Evolutionary conservation across 2,797 vertebrate species (phyloP).

Genomic region (Chromis chromis): DNA sequence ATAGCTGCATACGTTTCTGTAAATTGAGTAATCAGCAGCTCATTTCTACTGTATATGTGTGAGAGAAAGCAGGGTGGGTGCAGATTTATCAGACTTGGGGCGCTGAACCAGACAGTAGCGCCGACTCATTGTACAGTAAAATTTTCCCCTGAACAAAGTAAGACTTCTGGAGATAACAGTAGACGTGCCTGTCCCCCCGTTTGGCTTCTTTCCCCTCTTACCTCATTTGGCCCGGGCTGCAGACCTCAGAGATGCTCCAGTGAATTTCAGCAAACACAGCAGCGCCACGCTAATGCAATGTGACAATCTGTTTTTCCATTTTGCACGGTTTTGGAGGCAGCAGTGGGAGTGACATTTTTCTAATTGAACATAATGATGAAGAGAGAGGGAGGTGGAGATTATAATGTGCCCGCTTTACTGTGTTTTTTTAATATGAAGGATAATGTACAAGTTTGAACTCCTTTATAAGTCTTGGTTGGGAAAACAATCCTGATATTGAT

Average conservation of each 20-base stretch:
- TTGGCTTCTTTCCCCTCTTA: constrained; percentile 48
- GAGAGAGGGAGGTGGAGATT: constrained; percentile 30
- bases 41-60: too few relatives aligned
- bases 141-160: constrained; percentile 2
- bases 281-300: constrained; percentile 66
- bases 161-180: constrained; percentile 11
- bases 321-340: constrained; percentile 53
- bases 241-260: constrained; percentile 68
- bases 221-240: constrained; percentile 58
- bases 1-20: too few relatives aligned
- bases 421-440: constrained; percentile 15
- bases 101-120: neutral
- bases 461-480: neutral
- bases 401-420: constrained; percentile 4
- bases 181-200: constrained; percentile 8
- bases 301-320: constrained; percentile 80
- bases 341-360: constrained; percentile 63
- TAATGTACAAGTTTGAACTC: constrained; percentile 24
- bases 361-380: constrained; percentile 83
- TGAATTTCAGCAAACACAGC: constrained; percentile 68
- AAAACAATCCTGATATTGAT: neutral
- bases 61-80: too few relatives aligned
- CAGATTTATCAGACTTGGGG: neutral
- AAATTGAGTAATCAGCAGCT: too few relatives aligned
- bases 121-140: neutral